phyloP scores from a whole-genome alignment of 2,888 invertebrate species.

The Eurytoma adleriae region DNA sequence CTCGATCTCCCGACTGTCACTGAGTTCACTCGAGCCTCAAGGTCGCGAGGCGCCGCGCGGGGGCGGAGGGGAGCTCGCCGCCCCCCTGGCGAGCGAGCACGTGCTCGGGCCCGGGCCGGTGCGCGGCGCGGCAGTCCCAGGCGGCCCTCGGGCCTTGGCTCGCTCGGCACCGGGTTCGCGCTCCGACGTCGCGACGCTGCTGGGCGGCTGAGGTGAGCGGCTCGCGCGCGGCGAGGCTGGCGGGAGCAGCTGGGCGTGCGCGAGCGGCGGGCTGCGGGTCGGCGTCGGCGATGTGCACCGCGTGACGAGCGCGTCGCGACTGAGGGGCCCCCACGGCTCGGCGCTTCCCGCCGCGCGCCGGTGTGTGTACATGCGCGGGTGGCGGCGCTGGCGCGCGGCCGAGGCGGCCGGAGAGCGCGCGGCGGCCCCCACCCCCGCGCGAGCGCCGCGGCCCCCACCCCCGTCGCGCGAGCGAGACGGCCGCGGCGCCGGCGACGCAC shows the following conservation, averaged over 20 bases:
- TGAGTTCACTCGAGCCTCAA: background rate
- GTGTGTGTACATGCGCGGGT: slow-evolving; percentile 42
- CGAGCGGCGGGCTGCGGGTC: slow-evolving; percentile 19
- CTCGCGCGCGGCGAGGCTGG: slow-evolving; percentile 4
- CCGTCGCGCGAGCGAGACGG: slow-evolving; percentile 62
- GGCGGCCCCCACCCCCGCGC: background rate
- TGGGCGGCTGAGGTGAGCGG: background rate
- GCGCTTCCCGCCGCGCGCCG: slow-evolving; percentile 31
- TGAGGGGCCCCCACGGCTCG: slow-evolving; percentile 63
- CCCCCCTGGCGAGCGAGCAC: background rate
- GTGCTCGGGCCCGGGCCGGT: no score
- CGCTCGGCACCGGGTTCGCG: background rate
- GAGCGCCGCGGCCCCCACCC: slow-evolving; percentile 6
- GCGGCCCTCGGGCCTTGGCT: background rate
- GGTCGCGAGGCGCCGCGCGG: background rate
- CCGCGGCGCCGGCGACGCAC: slow-evolving; percentile 74
- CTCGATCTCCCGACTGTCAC: background rate
- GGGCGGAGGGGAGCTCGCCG: slow-evolving; percentile 1
- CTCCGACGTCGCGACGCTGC: background rate
- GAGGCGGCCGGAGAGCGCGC: slow-evolving; percentile 41
- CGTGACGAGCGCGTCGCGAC: slow-evolving; percentile 76
- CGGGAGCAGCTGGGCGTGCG: slow-evolving; percentile 24
- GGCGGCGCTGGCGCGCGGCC: slow-evolving; percentile 28
- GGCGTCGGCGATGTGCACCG: slow-evolving; percentile 71
- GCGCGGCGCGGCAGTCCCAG: slow-evolving; percentile 14